Conservation (phyloP, 35 echinoderm and acorn worm genomes). For the Stichopus chloronotus region DNA sequence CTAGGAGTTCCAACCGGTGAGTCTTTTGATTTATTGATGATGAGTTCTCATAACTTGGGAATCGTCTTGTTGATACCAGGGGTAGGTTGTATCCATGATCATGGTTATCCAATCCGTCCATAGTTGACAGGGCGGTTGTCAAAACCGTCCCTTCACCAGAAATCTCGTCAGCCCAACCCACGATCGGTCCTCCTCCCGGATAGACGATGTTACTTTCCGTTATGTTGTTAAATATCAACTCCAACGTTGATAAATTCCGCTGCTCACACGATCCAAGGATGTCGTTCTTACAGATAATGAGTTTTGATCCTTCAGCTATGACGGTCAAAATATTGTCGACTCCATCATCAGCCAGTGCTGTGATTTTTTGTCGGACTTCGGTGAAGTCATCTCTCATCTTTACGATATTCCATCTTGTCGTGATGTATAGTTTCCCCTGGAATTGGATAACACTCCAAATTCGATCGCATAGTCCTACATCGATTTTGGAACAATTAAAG, state of each 20-base stretch:
- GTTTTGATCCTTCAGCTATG: background rate
- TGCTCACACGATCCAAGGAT: background rate
- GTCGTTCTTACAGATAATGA: conserved; percentile 24
- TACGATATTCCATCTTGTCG: background rate
- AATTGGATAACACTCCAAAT: background rate
- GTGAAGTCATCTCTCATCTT: background rate
- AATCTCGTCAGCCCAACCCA: background rate
- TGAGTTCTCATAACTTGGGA: background rate
- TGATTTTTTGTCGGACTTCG: background rate
- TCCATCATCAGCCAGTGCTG: background rate
- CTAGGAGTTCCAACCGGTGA: background rate
- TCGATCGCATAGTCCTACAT: background rate
- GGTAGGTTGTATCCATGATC: background rate
- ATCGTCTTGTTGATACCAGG: background rate
- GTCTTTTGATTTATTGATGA: too few species aligned
- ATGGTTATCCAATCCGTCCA: too few species aligned
- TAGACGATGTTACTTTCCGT: background rate
- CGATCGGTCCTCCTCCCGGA: background rate
- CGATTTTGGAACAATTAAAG: background rate
- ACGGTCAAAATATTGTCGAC: background rate
- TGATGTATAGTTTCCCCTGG: background rate
- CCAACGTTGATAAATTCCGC: background rate
- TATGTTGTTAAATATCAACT: background rate
- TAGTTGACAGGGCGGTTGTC: background rate
- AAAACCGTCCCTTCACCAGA: background rate